Evolutionary conservation across 2,888 invertebrate genomes (phyloP).

Genomic region (Baccha elongata): DNA sequence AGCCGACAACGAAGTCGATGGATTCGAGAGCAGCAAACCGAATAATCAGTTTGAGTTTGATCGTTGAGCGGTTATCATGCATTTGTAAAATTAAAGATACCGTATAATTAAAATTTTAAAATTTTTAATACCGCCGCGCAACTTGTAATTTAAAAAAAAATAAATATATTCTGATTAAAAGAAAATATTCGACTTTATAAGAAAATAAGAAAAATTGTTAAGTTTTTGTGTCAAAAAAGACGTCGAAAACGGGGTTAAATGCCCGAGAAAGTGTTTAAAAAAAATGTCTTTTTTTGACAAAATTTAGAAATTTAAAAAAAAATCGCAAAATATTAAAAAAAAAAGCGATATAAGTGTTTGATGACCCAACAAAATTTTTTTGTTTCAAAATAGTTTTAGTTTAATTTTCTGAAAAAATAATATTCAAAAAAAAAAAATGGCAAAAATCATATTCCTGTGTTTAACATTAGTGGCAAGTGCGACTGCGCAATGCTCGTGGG

Average conservation of each 20-base stretch:
- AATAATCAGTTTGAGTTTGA: slow-evolving; percentile 82
- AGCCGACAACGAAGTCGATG: slow-evolving; percentile 78
- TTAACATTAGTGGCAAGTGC: slow-evolving; percentile 50
- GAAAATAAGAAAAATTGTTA: slow-evolving; percentile 55
- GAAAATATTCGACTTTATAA: slow-evolving; percentile 51
- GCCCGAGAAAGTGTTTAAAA: slow-evolving; percentile 70
- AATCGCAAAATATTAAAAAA: slow-evolving; percentile 42
- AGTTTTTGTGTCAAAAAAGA: slow-evolving; percentile 67
- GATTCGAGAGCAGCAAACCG: slow-evolving; percentile 79
- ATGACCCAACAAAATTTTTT: slow-evolving; percentile 19
- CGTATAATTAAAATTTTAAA: slow-evolving; percentile 40
- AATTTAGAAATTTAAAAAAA: slow-evolving; percentile 52
- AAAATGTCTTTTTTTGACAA: slow-evolving; percentile 61
- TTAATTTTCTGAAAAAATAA: slow-evolving; percentile 11
- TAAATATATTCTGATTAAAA: slow-evolving; percentile 30
- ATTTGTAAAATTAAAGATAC: slow-evolving; percentile 75
- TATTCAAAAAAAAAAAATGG: slow-evolving; percentile 53
- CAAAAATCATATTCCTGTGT: slow-evolving; percentile 51
- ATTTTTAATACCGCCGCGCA: slow-evolving; percentile 57
- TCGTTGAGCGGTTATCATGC: slow-evolving; percentile 82
- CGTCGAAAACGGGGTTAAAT: slow-evolving; percentile 68
- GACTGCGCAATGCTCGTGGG: slow-evolving; percentile 81
- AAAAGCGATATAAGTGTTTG: slow-evolving; percentile 6
- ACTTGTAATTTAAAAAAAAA: slow-evolving; percentile 53
- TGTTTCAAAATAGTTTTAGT: slow-evolving; percentile 39